phyloP scores from a whole-genome alignment of 2,888 invertebrate species.

The Auanema freiburgensis region DNA sequence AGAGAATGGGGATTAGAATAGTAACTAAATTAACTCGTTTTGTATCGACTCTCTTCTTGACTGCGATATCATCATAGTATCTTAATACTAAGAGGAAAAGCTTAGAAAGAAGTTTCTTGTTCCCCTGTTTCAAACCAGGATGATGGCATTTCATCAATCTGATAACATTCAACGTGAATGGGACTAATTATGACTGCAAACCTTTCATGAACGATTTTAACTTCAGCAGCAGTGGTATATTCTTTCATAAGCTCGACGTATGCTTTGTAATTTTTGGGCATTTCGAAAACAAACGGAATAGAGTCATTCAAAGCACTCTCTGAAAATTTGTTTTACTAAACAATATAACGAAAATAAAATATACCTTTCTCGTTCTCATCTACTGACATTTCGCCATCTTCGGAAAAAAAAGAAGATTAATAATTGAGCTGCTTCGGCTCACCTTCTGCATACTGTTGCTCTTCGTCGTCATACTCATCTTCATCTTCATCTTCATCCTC shows the following conservation, averaged over 20 bases:
- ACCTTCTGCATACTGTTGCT: slow-evolving; percentile 8
- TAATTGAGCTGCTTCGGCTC: too few relatives aligned
- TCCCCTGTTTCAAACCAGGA: slow-evolving; percentile 78
- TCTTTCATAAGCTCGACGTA: slow-evolving; percentile 30
- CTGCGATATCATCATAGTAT: slow-evolving; percentile 38
- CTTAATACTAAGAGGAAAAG: slow-evolving; percentile 73
- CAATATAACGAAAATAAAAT: slow-evolving; percentile 1
- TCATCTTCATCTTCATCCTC: slow-evolving; percentile 10
- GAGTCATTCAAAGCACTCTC: not conserved
- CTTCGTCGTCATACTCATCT: slow-evolving; percentile 14
- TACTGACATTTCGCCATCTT: slow-evolving; percentile 4
- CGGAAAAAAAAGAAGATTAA: too few relatives aligned
- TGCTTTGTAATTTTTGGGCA: slow-evolving; percentile 41
- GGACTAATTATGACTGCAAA: slow-evolving; percentile 59
- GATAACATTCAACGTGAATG: slow-evolving; percentile 65
- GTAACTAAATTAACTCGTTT: slow-evolving; percentile 8
- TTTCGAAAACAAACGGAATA: slow-evolving; percentile 44
- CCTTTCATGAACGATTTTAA: slow-evolving; percentile 71
- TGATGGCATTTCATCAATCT: slow-evolving; percentile 86
- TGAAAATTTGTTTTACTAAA: slow-evolving; percentile 1
- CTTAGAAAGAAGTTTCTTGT: slow-evolving; percentile 76
- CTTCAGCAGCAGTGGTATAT: slow-evolving; percentile 16
- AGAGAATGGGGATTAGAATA: slow-evolving; percentile 12
- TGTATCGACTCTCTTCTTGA: slow-evolving; percentile 16
- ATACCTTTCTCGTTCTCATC: not conserved